A percentile compares a stretch with the other conserved stretches of the same genome.
Evolutionary conservation across 2,113 vertebrate species (phyloP).

Genomic region (Harpagus bidentatus): DNA sequence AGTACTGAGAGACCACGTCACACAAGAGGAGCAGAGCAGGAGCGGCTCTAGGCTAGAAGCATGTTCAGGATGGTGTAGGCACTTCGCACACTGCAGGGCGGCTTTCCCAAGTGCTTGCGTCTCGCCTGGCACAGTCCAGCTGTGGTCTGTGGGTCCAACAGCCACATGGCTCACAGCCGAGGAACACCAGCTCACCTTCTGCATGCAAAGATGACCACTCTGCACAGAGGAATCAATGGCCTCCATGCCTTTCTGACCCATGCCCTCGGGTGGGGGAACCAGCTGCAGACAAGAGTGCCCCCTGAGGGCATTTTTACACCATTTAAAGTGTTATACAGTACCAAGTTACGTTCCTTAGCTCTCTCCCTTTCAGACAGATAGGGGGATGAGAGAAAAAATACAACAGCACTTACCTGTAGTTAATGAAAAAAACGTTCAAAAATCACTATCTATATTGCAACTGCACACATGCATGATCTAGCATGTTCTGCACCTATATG

Average conservation of each 20-base stretch:
- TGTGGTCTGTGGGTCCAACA: not conserved
- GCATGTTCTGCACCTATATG: not conserved
- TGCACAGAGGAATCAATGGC: too few relatives aligned
- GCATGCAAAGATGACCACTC: too few relatives aligned
- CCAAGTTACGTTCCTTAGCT: not conserved
- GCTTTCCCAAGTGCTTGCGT: not conserved
- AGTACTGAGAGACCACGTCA: not conserved
- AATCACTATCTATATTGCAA: not conserved
- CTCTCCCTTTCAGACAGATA: not conserved
- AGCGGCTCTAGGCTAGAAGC: not conserved
- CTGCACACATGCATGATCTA: not conserved
- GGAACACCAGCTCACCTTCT: not conserved
- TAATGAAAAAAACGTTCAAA: not conserved
- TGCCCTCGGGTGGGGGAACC: too few relatives aligned
- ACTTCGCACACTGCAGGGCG: fast-evolving
- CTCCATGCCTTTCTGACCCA: not conserved
- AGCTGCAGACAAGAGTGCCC: not conserved
- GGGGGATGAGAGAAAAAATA: not conserved
- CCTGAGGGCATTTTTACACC: not conserved
- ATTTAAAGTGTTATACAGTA: not conserved
- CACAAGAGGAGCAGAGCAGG: not conserved
- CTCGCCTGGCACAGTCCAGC: not conserved
- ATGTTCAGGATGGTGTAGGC: not conserved
- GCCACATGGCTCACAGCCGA: not conserved
- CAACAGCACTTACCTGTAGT: not conserved